Base-by-base conservation (phyloP, 2,888 invertebrate genomes). In the Fragum fragum region DNA sequence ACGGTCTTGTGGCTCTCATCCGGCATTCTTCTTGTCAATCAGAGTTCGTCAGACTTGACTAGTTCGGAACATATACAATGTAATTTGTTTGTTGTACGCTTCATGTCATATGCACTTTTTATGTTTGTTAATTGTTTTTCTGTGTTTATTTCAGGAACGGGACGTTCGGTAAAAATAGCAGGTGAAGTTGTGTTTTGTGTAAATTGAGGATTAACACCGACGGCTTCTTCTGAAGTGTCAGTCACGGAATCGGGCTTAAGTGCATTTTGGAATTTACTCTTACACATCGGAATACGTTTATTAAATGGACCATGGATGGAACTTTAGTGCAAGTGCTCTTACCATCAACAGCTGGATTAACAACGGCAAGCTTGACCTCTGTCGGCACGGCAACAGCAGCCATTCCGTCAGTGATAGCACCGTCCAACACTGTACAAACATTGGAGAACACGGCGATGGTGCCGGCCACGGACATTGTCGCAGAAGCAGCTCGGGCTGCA, bases 1-100 rank as follows among this genome's bases (percentile, higher is more conserved):
- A 85, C 85, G 85, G 79, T 85, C 69, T 72, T 85, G 72, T 85
- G 85, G 73, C 72, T 76, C 81, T 76, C 81, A 76, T 74, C 76
- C 81, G 75, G 76, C 71, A 76, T 82, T 85, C 81, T 36, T 36
- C 85, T 85, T 82, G 85, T 85, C 85, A 85, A 85, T 85, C 79
- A 79, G 68, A 76, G 76, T 76, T 74, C 85, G 85, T 85, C 85
- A 85, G 79, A 85, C 76, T 85, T 85, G 85, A 85, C 76, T 81
- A 85, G 81, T 77, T 85, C 85, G 81, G 85, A 81, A 85, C 77
- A 85, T 80, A 79, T 73, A 85, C 85, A 82, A 78, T 81, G 78
- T 79, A 76, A 78, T 84, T 81, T 81, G 66, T 39, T 66, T n/a
- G 18, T 66, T 18, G 28, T 66, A 21, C n/a, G 66, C 21, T 59